Evolutionary conservation across 2,797 vertebrate species (phyloP), one percentile per base, ranked within the genome.

Genomic region (Danionella dracula): DNA sequence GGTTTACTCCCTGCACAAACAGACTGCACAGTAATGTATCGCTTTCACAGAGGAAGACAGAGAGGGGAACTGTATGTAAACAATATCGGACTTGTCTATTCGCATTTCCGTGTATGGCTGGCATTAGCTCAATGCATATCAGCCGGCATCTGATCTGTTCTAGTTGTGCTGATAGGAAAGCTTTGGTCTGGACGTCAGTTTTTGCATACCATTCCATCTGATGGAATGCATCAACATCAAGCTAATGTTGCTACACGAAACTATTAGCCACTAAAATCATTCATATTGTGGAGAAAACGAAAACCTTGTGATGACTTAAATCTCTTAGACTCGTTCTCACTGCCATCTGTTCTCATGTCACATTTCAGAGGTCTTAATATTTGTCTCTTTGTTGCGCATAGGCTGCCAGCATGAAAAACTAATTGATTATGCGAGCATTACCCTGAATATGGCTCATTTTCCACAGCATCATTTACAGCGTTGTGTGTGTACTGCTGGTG

Each of bases 111-210:
- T 32, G 44, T 57, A 57, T 74, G 73, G 66, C 63, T 68, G 53
- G 50, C 65, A 17, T 57, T 65, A 46, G 38, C 29, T 71, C 46
- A 46, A 44, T 72, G 68, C 60, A 46, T 76, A 76, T 79, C 70
- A 20, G 45, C 16, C 49, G 53, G 55, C 80, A 84, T 86, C 85
- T 87, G 85, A 90, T 89, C 87, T 90, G 85, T 86, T 88, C 84
- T 84, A 79, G 0, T 80, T 82, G 79, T 81, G 82, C 75, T 68
- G 77, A 74, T 70, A 74, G 61, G 62, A 66, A 50, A 53, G 44
- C 21, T 69, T 84, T 82, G 76, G 78, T 72, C 76, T 84, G 81
- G 84, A 82, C 84, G 78, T 77, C 49, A 29, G 56, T 48, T 56
- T 11, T 78, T 76, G 76, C 59, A 60, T 76, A 82, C 80, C 79